Evolutionary conservation across 2,888 invertebrate species (phyloP), one percentile per base, ranked within the genome.

Genomic region (Danaus chrysippus): DNA sequence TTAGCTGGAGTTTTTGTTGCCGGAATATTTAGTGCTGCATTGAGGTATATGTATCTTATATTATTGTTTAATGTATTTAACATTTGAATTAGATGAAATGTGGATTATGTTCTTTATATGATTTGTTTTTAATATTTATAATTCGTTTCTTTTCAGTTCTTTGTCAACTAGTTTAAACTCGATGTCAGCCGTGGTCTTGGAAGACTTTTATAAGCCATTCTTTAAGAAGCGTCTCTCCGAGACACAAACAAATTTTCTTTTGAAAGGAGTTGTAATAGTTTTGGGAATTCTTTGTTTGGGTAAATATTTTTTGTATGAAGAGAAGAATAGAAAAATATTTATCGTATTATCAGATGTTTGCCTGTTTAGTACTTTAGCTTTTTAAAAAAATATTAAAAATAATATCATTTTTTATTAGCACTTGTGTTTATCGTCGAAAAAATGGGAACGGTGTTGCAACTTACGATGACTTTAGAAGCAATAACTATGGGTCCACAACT

Each of bases 1-100:
- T 79, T 98, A 53, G 95, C 97, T 0, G 98, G 98, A 42, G 89
- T 98, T 0, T 97, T 98, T 77, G 94, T 97, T 0, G 96, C 97
- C 53, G 97, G 97, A 6, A 95, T 98, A 34, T 97, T 97, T 76
- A 97, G 97, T 83, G 98, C 97, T 10, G 96, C 97, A 1, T 86
- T 98, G 46, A 96, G 96, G 94, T 94, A 81, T 61, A 44, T 58
- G 49, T 11, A 53, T 46, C 23, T 53, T 52, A 13, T 17, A 49
- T 11, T 8, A 10, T 17, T 49, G 9, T 17, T 9, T 43, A n/a
- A 11, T 43, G 43, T 43, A 43, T n/a, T n/a, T n/a, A n/a, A n/a
- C n/a, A n/a, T 43, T 34, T 34, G 6, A 34, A 34, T 34, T 34
- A 34, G 23, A 34, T 34, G 23, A 34, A 46, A 46, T 13, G 9